Evolutionary conservation across 2,888 invertebrate genomes (phyloP).

Genomic region (Dioctria rufipes): DNA sequence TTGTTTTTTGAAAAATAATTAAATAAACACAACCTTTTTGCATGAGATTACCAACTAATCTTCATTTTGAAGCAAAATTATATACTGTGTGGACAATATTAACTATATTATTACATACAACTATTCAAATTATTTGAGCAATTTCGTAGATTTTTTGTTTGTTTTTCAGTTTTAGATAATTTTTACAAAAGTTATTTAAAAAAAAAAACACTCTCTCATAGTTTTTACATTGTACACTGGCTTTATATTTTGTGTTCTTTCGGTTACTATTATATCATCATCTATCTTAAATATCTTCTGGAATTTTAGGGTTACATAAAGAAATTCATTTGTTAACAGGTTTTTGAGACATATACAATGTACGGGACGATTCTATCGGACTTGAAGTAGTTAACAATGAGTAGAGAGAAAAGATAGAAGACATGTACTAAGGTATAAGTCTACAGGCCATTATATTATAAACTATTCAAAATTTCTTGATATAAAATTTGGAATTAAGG

Average conservation of each 20-base stretch:
- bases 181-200: not conserved
- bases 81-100: not conserved
- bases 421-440: no score
- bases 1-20: not conserved
- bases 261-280: no score
- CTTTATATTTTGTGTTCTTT: not conserved
- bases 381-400: no score
- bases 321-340: no score
- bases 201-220: not conserved
- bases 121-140: not conserved
- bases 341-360: no score
- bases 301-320: no score
- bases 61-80: not conserved
- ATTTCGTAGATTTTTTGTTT: not conserved
- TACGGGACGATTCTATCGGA: no score
- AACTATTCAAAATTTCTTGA: no score
- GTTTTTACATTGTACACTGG: not conserved
- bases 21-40: constrained; percentile 13
- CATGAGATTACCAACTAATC: not conserved
- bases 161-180: not conserved
- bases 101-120: not conserved
- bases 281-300: no score
- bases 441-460: no score
- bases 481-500: no score
- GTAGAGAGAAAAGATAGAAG: no score